Evolutionary conservation across 92 coral and sea anemone genomes (phyloP).

Genomic region (Palythoa heliodiscus): DNA sequence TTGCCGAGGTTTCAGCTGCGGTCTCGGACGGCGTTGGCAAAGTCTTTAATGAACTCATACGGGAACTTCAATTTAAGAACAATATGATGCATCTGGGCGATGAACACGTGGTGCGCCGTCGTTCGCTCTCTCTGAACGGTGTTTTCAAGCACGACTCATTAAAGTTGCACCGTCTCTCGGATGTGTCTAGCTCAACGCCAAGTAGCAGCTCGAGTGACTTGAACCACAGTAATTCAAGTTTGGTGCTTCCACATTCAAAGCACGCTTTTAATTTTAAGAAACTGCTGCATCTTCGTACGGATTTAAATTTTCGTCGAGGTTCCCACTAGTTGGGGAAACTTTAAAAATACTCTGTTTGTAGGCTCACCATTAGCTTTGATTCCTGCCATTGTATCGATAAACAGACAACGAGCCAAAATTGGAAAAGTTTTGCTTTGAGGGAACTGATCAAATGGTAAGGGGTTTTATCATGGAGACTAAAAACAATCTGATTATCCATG

Average conservation of each 20-base stretch:
- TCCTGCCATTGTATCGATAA: no score
- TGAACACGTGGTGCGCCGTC: conserved; percentile 8
- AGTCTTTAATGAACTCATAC: conserved; percentile 64
- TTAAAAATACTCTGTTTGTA: no score
- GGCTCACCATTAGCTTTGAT: no score
- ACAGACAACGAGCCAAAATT: no score
- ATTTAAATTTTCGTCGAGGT: conserved; percentile 2
- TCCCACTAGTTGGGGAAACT: conserved; percentile 2
- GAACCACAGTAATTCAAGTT: background rate
- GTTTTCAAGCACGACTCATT: background rate
- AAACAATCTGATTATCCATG: no score
- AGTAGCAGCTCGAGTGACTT: conserved; percentile 17
- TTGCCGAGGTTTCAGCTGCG: conserved; percentile 78
- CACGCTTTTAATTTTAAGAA: conserved; percentile 25
- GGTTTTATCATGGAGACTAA: no score
- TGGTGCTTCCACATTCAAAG: conserved; percentile 5
- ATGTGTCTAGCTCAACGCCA: background rate
- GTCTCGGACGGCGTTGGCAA: conserved; percentile 64
- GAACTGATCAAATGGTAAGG: no score
- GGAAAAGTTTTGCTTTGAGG: no score
- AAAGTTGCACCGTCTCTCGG: background rate
- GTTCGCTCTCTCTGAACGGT: conserved; percentile 10
- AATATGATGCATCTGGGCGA: conserved; percentile 44
- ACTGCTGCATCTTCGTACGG: conserved; percentile 32
- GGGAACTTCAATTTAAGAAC: conserved; percentile 58